Conservation (phyloP, 1,140 invertebrate species). For the Coptotermes formosanus region DNA sequence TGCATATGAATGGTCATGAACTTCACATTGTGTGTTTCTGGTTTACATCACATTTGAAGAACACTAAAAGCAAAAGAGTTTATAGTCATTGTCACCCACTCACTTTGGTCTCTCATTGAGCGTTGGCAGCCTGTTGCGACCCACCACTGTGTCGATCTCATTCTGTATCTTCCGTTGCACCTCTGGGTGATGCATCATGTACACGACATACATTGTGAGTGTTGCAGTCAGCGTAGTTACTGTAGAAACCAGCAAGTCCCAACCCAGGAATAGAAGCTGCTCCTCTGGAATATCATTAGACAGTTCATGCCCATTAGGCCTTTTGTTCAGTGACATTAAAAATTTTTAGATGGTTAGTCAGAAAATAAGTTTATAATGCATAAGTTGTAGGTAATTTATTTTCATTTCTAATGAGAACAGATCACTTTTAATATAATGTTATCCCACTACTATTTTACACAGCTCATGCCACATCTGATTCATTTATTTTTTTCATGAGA, state of each 20-base stretch:
- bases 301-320: background rate
- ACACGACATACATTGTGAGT: constrained; percentile 73
- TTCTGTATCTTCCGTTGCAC: constrained; percentile 74
- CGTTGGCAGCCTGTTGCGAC: constrained; percentile 62
- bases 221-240: constrained; percentile 79
- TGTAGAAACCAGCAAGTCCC: constrained; percentile 80
- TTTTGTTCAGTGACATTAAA: background rate
- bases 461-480: no score
- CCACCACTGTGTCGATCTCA: constrained; percentile 76
- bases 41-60: no score
- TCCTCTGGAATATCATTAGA: constrained; percentile 52
- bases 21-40: no score
- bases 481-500: no score
- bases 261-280: constrained; percentile 70
- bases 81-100: constrained; percentile 39
- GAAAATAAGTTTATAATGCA: no score
- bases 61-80: no score
- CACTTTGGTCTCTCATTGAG: constrained; percentile 69
- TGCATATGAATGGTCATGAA: no score
- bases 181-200: constrained; percentile 70
- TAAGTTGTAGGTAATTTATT: no score
- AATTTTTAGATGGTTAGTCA: no score
- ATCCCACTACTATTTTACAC: no score
- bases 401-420: no score
- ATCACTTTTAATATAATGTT: no score